These are phyloP conservation scores for Gastrophryne carolinensis DNA, from an alignment of 2,797 vertebrate species.

Conservation along the genomic window DNA sequence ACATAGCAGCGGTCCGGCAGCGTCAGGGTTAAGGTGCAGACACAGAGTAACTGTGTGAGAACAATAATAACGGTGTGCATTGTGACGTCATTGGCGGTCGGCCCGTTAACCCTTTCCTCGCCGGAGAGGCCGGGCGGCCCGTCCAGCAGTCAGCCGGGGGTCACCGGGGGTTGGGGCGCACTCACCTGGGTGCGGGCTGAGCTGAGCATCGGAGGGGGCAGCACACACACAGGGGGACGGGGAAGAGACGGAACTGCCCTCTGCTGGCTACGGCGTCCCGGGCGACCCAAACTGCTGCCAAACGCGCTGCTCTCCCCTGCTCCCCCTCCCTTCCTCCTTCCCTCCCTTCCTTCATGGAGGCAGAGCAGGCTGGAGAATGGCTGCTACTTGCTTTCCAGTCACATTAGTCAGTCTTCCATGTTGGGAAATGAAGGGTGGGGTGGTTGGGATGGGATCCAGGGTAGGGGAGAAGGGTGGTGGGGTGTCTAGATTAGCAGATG, in stretches of 20 bases:
- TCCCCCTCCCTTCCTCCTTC: too few relatives aligned
- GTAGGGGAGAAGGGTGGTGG: too few relatives aligned
- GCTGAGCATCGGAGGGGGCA: constrained; percentile 12
- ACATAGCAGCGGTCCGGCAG: background rate
- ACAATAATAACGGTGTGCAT: background rate
- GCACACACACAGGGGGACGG: constrained; percentile 33
- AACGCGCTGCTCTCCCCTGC: background rate
- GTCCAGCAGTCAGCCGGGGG: background rate
- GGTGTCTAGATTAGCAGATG: too few relatives aligned
- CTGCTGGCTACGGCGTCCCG: constrained; percentile 3
- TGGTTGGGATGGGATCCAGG: too few relatives aligned
- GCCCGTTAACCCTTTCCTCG: background rate
- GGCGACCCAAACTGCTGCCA: background rate
- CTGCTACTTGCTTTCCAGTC: too few relatives aligned
- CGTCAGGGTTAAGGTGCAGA: background rate
- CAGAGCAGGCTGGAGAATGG: too few relatives aligned
- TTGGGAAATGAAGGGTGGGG: too few relatives aligned
- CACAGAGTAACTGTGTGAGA: background rate
- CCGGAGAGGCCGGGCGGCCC: background rate
- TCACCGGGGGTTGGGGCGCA: background rate
- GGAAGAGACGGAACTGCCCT: constrained; percentile 18
- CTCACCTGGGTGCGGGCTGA: constrained; percentile 35
- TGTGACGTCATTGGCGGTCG: background rate
- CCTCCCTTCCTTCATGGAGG: too few relatives aligned
- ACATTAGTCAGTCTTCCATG: too few relatives aligned